A percentile compares a stretch with the other conserved stretches of the same genome.
Evolutionary conservation across 64 coral and sea anemone genomes (phyloP).

Genomic region (Porites lutea): DNA sequence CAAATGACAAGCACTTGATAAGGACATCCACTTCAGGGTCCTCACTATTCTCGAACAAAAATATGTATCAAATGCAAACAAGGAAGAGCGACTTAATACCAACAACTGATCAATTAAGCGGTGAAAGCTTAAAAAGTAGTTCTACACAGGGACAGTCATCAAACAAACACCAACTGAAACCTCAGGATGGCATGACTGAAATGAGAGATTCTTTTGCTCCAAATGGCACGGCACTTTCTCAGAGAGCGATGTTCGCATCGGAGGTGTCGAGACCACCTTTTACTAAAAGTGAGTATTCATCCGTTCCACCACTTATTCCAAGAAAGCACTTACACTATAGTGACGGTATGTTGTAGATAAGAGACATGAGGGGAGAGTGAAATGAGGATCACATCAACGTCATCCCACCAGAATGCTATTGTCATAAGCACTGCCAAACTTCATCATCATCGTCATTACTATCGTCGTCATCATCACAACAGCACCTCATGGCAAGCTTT

Average conservation of each 20-base stretch:
- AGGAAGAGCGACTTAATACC: background rate
- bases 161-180: background rate
- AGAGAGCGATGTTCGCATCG: background rate
- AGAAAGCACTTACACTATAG: background rate
- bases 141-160: background rate
- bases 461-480: background rate
- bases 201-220: background rate
- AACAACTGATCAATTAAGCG: background rate
- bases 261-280: background rate
- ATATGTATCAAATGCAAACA: background rate
- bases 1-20: background rate
- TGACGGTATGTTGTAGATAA: background rate
- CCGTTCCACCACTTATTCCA: background rate
- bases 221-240: background rate
- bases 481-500: too few relatives aligned
- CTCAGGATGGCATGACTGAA: background rate
- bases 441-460: background rate
- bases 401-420: background rate
- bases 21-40: background rate
- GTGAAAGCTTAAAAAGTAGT: background rate
- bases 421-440: background rate
- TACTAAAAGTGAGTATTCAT: slow-evolving; percentile 14
- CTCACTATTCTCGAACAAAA: background rate
- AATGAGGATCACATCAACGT: background rate
- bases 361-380: background rate